A percentile compares a stretch with the other conserved stretches of the same genome.
Evolutionary conservation across 2,888 invertebrate genomes (phyloP).

Genomic region (Peribatodes rhomboidaria): DNA sequence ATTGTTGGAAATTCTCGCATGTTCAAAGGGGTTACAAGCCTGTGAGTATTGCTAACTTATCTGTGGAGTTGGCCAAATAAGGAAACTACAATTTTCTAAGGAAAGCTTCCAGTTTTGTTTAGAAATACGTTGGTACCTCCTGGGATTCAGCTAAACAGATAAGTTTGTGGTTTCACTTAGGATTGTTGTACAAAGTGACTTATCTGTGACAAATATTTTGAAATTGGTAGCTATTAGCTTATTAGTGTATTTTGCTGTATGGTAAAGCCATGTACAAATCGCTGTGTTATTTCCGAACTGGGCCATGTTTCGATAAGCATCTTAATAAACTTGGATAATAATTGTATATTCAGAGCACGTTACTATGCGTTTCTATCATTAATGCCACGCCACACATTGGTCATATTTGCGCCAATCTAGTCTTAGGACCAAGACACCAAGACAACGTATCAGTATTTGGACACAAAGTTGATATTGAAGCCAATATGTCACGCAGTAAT

Average conservation of each 20-base stretch:
- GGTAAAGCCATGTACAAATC: background rate
- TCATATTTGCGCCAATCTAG: no score
- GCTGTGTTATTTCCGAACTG: slow-evolving; percentile 1
- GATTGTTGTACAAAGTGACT: background rate
- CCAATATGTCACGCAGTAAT: no score
- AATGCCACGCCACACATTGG: no score
- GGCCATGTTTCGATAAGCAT: background rate
- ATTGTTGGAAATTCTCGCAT: background rate
- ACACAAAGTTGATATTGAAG: no score
- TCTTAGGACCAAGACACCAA: background rate
- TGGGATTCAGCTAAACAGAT: background rate
- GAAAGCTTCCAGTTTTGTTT: background rate
- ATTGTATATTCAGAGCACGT: background rate
- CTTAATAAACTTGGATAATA: background rate
- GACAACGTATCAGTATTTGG: no score
- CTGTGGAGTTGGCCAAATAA: background rate
- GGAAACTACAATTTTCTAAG: background rate
- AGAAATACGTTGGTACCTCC: background rate
- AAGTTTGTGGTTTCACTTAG: slow-evolving; percentile 7
- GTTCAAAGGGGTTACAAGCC: background rate
- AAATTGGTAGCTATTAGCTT: slow-evolving; percentile 31
- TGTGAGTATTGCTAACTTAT: background rate
- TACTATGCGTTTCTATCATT: background rate
- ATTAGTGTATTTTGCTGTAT: slow-evolving; percentile 12
- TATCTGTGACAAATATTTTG: slow-evolving; percentile 18